These are phyloP conservation scores for Pangasius djambal DNA, from an alignment of 2,797 vertebrate genomes.

Conservation along the genomic window DNA sequence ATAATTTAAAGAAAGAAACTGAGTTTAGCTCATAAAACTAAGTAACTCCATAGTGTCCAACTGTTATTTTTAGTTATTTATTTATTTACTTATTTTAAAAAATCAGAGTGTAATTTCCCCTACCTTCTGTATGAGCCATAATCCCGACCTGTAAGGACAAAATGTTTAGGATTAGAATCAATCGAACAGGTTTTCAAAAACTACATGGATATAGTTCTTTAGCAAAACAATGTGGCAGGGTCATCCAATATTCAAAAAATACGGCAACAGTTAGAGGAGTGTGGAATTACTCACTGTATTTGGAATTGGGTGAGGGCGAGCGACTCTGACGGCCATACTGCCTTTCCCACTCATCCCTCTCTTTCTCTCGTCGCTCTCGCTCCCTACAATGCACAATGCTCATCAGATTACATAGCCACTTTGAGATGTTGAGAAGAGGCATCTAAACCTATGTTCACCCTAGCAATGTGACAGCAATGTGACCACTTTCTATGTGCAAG, in stretches of 20 bases:
- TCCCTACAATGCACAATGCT: constrained; percentile 75
- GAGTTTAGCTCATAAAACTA: not conserved
- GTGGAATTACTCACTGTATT: constrained; percentile 72
- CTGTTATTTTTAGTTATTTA: not conserved
- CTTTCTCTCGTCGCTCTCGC: constrained; percentile 88
- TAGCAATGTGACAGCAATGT: not conserved
- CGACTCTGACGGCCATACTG: constrained; percentile 89
- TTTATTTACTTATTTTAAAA: not conserved
- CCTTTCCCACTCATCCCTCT: constrained; percentile 89
- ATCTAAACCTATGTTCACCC: not conserved
- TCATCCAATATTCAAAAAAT: not conserved
- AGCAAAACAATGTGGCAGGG: not conserved
- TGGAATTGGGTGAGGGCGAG: constrained; percentile 84
- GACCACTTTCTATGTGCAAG: not conserved
- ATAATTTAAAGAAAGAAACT: not conserved
- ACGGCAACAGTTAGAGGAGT: not conserved
- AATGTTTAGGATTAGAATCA: constrained; percentile 53
- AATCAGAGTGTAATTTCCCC: constrained; percentile 50
- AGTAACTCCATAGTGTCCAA: not conserved
- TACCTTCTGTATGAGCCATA: constrained; percentile 86
- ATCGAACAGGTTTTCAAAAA: not conserved
- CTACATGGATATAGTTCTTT: not conserved
- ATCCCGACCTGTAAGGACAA: constrained; percentile 82
- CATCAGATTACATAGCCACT: not conserved
- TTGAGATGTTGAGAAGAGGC: not conserved